A percentile compares a stretch with the other conserved stretches of the same genome.
These are phyloP conservation scores for Drosophila kuntzei DNA, from an alignment of 2,888 invertebrate genomes.

Conservation along the genomic window DNA sequence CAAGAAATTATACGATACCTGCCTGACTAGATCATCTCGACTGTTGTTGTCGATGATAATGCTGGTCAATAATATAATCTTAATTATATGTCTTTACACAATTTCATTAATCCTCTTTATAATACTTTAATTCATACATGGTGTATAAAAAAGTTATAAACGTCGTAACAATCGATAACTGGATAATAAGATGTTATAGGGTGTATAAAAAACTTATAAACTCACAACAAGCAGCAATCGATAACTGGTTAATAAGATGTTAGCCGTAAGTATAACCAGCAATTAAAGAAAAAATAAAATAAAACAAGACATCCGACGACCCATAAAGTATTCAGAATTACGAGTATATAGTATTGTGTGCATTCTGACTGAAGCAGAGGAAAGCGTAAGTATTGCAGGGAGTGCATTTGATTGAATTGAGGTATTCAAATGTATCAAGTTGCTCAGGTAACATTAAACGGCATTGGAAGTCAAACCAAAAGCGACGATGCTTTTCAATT, in stretches of 20 bases:
- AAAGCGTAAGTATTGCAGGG: neutral
- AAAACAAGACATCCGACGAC: neutral
- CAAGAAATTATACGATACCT: neutral
- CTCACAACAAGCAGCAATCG: constrained; percentile 1
- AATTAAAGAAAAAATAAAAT: neutral
- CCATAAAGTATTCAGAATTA: constrained; percentile 2
- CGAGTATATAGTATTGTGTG: too few species aligned
- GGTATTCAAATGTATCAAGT: constrained; percentile 5
- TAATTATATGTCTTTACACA: neutral
- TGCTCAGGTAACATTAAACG: neutral
- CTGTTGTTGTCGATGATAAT: neutral
- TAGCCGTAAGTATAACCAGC: neutral
- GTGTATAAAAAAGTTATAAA: neutral
- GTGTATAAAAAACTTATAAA: neutral
- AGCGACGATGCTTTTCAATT: constrained; percentile 5
- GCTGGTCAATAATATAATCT: neutral
- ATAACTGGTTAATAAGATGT: constrained; percentile 4
- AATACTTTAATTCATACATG: neutral
- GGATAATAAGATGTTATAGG: constrained; percentile 1
- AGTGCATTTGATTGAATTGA: neutral
- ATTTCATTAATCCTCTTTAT: neutral
- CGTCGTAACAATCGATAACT: neutral
- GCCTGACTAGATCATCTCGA: neutral
- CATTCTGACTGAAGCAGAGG: neutral
- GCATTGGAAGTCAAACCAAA: constrained; percentile 1